phyloP scores from a whole-genome alignment of 2,888 invertebrate species.

The Branchipolynoe longqiensis region DNA sequence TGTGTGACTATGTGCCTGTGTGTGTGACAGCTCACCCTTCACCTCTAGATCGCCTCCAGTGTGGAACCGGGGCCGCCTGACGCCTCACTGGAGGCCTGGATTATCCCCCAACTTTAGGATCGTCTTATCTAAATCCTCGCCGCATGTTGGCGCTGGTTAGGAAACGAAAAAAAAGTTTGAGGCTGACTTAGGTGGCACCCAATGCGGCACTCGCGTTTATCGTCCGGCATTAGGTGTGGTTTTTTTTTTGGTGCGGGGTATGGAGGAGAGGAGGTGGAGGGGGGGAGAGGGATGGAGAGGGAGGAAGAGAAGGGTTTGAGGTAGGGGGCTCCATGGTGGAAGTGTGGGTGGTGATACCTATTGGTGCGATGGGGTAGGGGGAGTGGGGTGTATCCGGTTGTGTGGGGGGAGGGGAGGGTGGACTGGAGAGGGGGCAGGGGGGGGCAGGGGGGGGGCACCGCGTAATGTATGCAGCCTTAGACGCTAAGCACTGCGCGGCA shows the following conservation, averaged over 20 bases:
- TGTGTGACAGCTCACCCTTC: slow-evolving; percentile 36
- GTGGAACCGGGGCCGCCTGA: not conserved
- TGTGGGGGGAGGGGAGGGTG: not conserved
- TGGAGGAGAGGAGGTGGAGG: not conserved
- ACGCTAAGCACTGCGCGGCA: slow-evolving; percentile 6
- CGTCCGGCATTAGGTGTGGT: not conserved
- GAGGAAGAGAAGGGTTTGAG: too few relatives aligned
- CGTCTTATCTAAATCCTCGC: slow-evolving; percentile 41
- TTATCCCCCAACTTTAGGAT: slow-evolving; percentile 41
- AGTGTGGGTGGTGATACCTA: too few relatives aligned
- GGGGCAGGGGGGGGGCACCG: not conserved
- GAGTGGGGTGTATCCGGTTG: not conserved
- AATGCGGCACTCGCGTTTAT: not conserved
- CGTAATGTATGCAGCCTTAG: slow-evolving; percentile 34
- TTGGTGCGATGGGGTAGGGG: not conserved
- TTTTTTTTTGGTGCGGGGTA: too few relatives aligned
- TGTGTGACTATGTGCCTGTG: not conserved
- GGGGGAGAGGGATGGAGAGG: too few relatives aligned
- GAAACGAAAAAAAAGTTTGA: not conserved
- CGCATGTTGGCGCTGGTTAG: not conserved
- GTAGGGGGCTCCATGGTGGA: too few relatives aligned
- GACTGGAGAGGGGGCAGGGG: slow-evolving; percentile 1
- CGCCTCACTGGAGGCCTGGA: not conserved
- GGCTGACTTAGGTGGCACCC: slow-evolving; percentile 39
- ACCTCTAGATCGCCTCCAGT: not conserved